Evolutionary conservation across 2,888 invertebrate genomes (phyloP).

Genomic region (Pasiphila rectangulata): DNA sequence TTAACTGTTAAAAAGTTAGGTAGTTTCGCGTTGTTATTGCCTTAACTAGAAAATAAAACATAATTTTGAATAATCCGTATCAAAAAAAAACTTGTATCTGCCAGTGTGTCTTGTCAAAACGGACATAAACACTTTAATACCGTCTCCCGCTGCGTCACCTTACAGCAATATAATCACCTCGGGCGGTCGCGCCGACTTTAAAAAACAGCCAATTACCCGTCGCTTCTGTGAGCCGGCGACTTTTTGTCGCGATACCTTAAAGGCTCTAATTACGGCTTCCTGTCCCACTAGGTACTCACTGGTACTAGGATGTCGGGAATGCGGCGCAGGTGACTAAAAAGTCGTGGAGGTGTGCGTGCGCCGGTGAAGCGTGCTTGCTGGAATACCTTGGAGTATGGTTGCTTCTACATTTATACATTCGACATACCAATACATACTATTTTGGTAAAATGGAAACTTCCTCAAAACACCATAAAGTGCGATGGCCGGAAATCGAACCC

Average conservation of each 20-base stretch:
- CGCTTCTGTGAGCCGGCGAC: slow-evolving; percentile 41
- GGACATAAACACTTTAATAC: slow-evolving; percentile 18
- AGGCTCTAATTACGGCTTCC: slow-evolving; percentile 52
- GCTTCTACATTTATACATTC: no score
- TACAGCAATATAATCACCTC: slow-evolving; percentile 19
- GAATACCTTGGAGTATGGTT: slow-evolving; percentile 31
- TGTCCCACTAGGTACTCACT: no score
- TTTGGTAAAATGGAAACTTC: no score
- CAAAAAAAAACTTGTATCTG: slow-evolving; percentile 15
- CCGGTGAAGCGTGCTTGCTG: slow-evolving; percentile 32
- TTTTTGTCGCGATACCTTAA: slow-evolving; percentile 46
- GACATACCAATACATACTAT: no score
- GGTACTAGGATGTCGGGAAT: slow-evolving; percentile 37
- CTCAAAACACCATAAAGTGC: no score
- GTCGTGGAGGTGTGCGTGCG: slow-evolving; percentile 45
- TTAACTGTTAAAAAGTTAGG: no score
- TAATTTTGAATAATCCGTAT: no score
- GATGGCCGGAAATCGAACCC: slow-evolving; percentile 78
- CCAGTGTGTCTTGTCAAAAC: slow-evolving; percentile 13
- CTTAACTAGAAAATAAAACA: no score
- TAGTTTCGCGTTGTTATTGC: no score
- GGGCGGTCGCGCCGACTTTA: slow-evolving; percentile 17
- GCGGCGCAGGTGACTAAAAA: slow-evolving; percentile 45
- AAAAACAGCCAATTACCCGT: slow-evolving; percentile 47
- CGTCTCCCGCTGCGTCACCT: slow-evolving; percentile 11